Evolutionary conservation across 2,888 invertebrate species (phyloP).

Genomic region (Pyralis farinalis): DNA sequence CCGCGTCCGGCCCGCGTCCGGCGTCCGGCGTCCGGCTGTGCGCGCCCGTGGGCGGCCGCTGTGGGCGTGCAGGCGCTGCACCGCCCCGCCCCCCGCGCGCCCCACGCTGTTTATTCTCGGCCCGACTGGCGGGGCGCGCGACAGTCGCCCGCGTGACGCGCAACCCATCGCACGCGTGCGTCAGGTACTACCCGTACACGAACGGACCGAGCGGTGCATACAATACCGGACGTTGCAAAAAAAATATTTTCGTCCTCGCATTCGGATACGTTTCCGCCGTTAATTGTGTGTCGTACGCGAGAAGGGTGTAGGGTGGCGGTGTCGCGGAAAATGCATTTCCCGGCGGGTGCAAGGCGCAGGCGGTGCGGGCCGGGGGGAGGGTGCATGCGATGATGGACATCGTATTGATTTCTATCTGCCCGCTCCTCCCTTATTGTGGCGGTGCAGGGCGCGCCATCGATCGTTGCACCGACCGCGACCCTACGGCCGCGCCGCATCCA

Average conservation of each 20-base stretch:
- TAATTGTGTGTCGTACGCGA: slow-evolving; percentile 27
- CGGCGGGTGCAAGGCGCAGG: slow-evolving; percentile 72
- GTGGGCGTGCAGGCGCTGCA: slow-evolving; percentile 75
- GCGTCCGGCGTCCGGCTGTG: slow-evolving; percentile 27
- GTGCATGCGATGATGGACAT: slow-evolving; percentile 83
- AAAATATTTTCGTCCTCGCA: slow-evolving; percentile 37
- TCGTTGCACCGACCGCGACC: slow-evolving; percentile 71
- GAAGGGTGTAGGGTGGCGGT: slow-evolving; percentile 50
- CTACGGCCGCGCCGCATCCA: slow-evolving; percentile 48
- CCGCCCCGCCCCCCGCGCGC: slow-evolving; percentile 55
- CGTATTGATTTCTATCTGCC: slow-evolving; percentile 81
- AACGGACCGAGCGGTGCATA: slow-evolving; percentile 69
- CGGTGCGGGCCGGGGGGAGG: slow-evolving; percentile 82
- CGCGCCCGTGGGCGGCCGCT: slow-evolving; percentile 60
- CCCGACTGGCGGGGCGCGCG: slow-evolving; percentile 64
- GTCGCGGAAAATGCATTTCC: slow-evolving; percentile 72
- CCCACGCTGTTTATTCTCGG: slow-evolving; percentile 74
- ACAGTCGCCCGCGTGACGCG: slow-evolving; percentile 78
- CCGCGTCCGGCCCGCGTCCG: slow-evolving; percentile 23
- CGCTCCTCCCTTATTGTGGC: slow-evolving; percentile 77
- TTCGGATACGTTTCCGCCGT: slow-evolving; percentile 25
- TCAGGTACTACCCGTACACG: slow-evolving; percentile 48
- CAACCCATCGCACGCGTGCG: slow-evolving; percentile 60
- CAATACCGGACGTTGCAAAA: slow-evolving; percentile 60
- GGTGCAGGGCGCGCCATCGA: slow-evolving; percentile 75